Conservation (phyloP, 1,140 invertebrate genomes). For the Eufriesea mexicana region DNA sequence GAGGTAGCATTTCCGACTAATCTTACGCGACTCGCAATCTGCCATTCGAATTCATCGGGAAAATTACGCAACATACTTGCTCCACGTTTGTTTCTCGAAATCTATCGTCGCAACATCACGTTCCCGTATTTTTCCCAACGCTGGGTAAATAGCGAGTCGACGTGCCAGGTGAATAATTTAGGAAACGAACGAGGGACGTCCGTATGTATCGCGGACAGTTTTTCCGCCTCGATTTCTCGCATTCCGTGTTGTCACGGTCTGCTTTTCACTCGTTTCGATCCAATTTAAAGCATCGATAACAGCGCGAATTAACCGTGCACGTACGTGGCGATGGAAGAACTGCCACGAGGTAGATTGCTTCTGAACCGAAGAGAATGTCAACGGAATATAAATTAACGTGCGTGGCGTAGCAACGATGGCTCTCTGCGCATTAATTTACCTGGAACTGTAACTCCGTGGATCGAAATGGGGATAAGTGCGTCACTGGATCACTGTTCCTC, state of each 20-base stretch:
- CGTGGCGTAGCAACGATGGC: background rate
- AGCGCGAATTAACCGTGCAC: background rate
- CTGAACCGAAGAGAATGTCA: background rate
- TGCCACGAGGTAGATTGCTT: background rate
- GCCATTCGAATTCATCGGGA: too few relatives aligned
- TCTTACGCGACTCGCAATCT: too few relatives aligned
- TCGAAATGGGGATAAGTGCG: background rate
- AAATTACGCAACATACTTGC: too few relatives aligned
- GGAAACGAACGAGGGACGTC: too few relatives aligned
- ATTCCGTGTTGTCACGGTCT: background rate
- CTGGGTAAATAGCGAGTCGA: too few relatives aligned
- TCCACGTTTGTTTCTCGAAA: background rate
- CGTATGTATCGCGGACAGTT: background rate
- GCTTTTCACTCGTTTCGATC: background rate
- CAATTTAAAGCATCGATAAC: conserved; percentile 16
- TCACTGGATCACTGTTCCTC: background rate
- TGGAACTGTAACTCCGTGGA: background rate
- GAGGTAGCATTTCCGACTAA: too few relatives aligned
- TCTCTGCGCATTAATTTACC: conserved; percentile 10
- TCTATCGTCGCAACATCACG: background rate
- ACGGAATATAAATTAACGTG: conserved; percentile 18
- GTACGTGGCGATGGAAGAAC: background rate
- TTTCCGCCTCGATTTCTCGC: background rate
- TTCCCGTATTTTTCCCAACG: too few relatives aligned
- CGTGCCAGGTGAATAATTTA: background rate